phyloP scores from a whole-genome alignment of 2,113 vertebrate species.

The Labeo catla region DNA sequence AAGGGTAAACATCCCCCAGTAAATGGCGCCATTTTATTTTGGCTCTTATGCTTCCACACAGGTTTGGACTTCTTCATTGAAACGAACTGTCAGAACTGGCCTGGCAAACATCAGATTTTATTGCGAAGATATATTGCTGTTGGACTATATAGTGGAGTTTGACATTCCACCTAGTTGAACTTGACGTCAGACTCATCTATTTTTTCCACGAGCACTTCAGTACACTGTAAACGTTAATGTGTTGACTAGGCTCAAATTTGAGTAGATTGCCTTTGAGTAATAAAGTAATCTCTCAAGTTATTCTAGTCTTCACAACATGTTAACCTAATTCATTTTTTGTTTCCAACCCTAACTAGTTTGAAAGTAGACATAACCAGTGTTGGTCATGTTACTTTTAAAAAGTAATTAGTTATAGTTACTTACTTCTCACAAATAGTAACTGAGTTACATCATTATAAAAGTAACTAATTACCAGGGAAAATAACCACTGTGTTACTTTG shows the following conservation, averaged over 20 bases:
- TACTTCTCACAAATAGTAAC: too few species aligned
- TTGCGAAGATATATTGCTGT: conserved; percentile 19
- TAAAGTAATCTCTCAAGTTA: not conserved
- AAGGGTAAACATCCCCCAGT: conserved; percentile 42
- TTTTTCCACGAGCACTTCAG: not conserved
- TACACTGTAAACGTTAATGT: not conserved
- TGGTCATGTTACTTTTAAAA: too few species aligned
- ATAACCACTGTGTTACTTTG: too few species aligned
- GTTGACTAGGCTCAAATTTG: not conserved
- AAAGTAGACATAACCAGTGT: not conserved
- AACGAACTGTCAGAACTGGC: conserved; percentile 1
- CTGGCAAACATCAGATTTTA: conserved; percentile 21
- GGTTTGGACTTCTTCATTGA: conserved; percentile 14
- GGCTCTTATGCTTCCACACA: conserved; percentile 35
- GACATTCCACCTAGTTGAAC: conserved; percentile 8
- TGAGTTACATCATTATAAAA: too few species aligned
- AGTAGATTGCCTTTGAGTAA: not conserved
- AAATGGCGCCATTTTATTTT: conserved; percentile 50
- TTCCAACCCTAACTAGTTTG: not conserved
- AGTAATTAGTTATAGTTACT: too few species aligned
- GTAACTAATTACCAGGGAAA: too few species aligned
- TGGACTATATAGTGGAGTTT: conserved; percentile 8
- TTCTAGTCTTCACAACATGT: not conserved
- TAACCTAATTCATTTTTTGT: not conserved
- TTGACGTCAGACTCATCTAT: not conserved